phyloP scores from a whole-genome alignment of 2,888 invertebrate genomes.

The Eupithecia subumbrata region DNA sequence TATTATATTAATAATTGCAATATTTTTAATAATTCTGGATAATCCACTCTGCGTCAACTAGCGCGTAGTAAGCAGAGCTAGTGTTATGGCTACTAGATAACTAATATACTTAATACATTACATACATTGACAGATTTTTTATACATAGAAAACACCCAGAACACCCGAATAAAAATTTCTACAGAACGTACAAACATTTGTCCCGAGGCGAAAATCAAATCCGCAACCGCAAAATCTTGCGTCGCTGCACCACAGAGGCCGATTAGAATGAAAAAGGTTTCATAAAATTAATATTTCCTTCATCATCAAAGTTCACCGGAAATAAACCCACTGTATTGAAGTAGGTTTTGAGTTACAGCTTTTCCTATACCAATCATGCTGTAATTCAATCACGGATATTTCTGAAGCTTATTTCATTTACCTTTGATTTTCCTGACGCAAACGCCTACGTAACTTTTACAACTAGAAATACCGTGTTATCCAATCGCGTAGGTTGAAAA shows the following conservation, averaged over 20 bases:
- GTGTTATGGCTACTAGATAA: neutral
- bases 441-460: neutral
- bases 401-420: neutral
- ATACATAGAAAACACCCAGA: neutral
- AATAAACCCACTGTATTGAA: neutral
- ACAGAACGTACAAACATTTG: neutral
- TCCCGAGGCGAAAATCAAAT: neutral
- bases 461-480: neutral
- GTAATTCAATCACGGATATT: neutral
- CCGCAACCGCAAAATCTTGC: neutral
- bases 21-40: neutral
- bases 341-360: conserved; percentile 1
- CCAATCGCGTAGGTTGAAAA: neutral
- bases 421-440: neutral
- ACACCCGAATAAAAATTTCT: neutral
- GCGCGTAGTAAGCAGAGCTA: neutral
- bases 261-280: neutral
- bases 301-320: neutral
- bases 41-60: neutral
- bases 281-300: neutral
- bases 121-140: neutral
- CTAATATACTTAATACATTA: neutral
- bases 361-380: neutral
- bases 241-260: neutral
- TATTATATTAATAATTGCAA: neutral